Base-by-base conservation (phyloP, 2,113 vertebrate genomes). In the Halcyon senegalensis region DNA sequence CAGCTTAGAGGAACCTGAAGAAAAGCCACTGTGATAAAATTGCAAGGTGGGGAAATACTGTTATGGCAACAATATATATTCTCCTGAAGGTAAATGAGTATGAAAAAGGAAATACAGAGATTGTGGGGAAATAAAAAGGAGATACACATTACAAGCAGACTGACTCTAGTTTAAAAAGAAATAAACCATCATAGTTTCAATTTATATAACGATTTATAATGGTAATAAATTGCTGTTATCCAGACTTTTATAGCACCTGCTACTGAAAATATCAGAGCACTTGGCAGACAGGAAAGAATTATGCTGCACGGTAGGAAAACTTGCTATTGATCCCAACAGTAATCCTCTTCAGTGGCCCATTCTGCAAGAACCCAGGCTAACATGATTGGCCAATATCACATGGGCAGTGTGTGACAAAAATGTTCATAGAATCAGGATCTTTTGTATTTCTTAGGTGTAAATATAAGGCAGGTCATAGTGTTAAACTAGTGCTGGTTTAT, bases 1-100 rank as follows among this genome's bases (percentile, higher is more conserved):
- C 79, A 74, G 79, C 70, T 77, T 76, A 92, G 44, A 92, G 74
- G 81, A 80, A 63, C 79, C 69, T 48, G 46, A 96, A 89, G 87
- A 66, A 92, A 95, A 96, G 58, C 33, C 69, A 67, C 31, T 14
- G 2, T 33, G 77, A 83, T 84, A 91, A 95, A 96, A 89, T 46
- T 91, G 43, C 84, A 84, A 76, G 48, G 77, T 74, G 84, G 55
- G 51, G 77, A 76, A 95, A 78, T 92, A 91, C 62, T 86, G 69
- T 91, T 94, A 74, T 93, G 90, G 85, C 80, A 96, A 96, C 94
- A 95, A 90, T 91, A 89, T 48, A 67, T n/a, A 31, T 96, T 96
- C 85, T 87, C 28, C 46, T 72, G 62, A 83, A 95, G 53, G 67
- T 74, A 92, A 95, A 95, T 43, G 9, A 87, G 33, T 79, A 41